Conservation (phyloP, 1,140 invertebrate species). For the Macrosteles quadrilineatus region DNA sequence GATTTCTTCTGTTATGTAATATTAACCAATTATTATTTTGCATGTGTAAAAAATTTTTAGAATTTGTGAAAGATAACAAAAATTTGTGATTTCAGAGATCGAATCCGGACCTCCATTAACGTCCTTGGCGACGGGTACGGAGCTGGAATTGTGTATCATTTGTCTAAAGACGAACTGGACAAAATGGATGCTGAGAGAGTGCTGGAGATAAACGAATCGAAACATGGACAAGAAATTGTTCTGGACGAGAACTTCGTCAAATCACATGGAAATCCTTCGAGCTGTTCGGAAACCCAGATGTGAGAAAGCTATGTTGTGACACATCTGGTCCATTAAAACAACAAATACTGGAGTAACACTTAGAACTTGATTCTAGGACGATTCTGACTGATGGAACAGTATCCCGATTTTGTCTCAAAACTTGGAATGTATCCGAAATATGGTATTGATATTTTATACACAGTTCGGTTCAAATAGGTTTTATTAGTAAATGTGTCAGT, state of each 20-base stretch:
- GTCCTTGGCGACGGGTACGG: conserved; percentile 79
- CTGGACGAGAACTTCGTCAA: conserved; percentile 18
- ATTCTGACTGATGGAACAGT: no score
- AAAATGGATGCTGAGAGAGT: conserved; percentile 35
- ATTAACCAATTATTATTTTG: no score
- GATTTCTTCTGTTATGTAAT: no score
- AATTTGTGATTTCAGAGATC: conserved; percentile 47
- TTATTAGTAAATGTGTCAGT: not conserved
- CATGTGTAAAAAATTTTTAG: no score
- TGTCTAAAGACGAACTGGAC: conserved; percentile 65
- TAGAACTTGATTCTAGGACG: no score
- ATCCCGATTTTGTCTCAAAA: no score
- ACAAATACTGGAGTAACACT: no score
- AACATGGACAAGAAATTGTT: conserved; percentile 22
- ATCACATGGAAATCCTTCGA: not conserved
- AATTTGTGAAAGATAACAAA: no score
- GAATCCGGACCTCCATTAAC: conserved; percentile 78
- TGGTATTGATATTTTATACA: no score
- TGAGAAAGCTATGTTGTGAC: not conserved
- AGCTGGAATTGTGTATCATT: conserved; percentile 75
- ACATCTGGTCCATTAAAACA: no score
- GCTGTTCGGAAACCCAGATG: conserved; percentile 29
- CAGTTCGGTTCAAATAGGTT: no score
- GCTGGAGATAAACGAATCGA: not conserved
- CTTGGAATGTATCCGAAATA: no score